Base-by-base conservation (phyloP, 2,113 vertebrate species). In the Takifugu flavidus region DNA sequence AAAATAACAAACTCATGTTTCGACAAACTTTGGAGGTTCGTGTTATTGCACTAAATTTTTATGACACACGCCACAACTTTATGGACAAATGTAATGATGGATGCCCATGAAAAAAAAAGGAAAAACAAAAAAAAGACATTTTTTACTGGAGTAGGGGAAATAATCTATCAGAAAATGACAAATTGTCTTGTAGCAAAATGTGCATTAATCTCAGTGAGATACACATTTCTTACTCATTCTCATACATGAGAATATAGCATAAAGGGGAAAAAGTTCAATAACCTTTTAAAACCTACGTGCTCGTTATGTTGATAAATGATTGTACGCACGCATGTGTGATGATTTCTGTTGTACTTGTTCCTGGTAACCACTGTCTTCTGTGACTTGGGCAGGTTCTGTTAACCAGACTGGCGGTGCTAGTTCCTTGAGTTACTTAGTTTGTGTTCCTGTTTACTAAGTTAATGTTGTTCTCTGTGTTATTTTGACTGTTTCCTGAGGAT, bases 171-270 rank as follows among this genome's bases (percentile, higher is more conserved):
- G 78, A 89, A 91, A 94, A 93, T 94, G 94, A 95, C 94, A 94
- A 94, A 94, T 96, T 97, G 94, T 96, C 94, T 98, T 98, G 95
- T 96, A 95, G 95, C 96, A 95, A 96, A 96, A 98, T 98, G 95
- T 97, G 94, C 94, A 93, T 96, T 99, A 94, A 99, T 99, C 97
- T 99, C 97, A 98, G 93, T 98, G 97, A 99, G 97, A 99, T 99
- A 94, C 93, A 93, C 94, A 91, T 95, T 88, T 94, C 86, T 95
- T 95, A 95, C 94, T 94, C 94, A 92, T 99, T 98, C 96, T 99
- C 96, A 94, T 98, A 95, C 94, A 85, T 89, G 96, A 99, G 97
- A 99, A 98, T 96, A 95, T 93, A 91, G 93, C 93, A 95, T 89
- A 77, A 83, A 94, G 86, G 91, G 51, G 20, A 75, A 86, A 87